These are phyloP conservation scores for Florisuga fusca DNA, from an alignment of 2,797 vertebrate genomes.

Conservation along the genomic window DNA sequence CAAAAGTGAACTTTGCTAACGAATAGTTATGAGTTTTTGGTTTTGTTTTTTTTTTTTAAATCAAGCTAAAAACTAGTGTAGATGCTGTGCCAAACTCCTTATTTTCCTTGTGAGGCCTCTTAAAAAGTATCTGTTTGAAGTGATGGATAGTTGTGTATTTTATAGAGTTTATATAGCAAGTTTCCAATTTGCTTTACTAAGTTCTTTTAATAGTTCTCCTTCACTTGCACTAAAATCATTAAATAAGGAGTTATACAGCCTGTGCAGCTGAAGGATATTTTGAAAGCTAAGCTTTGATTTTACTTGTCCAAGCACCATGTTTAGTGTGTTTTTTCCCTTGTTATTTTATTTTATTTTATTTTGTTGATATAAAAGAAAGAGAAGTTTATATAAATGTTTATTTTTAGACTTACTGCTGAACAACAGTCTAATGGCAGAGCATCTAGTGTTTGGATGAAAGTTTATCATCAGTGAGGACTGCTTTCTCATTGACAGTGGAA, in stretches of 20 bases:
- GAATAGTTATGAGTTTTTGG: background rate
- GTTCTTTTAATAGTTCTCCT: background rate
- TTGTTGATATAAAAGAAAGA: background rate
- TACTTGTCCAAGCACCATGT: conserved; percentile 7
- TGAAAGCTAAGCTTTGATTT: conserved; percentile 41
- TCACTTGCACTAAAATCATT: background rate
- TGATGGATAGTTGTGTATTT: background rate
- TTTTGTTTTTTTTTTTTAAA: background rate
- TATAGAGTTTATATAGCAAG: background rate
- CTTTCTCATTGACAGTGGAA: background rate
- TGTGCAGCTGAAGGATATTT: background rate
- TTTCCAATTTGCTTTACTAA: background rate
- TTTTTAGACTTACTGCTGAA: background rate
- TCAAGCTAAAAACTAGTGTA: background rate
- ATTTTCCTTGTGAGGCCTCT: background rate
- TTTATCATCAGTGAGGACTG: background rate
- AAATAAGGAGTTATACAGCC: background rate
- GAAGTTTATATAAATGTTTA: background rate
- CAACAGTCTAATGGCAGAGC: background rate
- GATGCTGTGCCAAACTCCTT: background rate
- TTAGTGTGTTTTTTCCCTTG: background rate
- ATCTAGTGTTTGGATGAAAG: background rate
- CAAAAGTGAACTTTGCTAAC: background rate
- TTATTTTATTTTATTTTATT: background rate
- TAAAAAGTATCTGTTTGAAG: background rate